A percentile compares a stretch with the other conserved stretches of the same genome.
Conservation (phyloP, 2,113 vertebrate genomes). For the Callopanchax toddi region DNA sequence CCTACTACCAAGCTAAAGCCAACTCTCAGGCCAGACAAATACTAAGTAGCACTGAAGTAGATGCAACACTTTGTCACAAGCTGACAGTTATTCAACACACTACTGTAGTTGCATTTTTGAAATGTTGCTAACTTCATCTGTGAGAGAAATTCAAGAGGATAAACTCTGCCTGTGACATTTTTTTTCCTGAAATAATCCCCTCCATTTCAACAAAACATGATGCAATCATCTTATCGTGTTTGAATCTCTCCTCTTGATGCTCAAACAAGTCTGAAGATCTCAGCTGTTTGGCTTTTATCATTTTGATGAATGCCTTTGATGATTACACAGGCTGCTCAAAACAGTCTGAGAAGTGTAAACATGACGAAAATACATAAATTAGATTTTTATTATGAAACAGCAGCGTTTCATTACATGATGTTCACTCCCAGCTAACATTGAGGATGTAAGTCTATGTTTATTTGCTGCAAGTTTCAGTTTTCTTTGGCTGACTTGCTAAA, state of each 20-base stretch:
- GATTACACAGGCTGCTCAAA: conserved; percentile 28
- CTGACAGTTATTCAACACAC: conserved; percentile 7
- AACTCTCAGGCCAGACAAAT: no score
- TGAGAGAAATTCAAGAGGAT: conserved; percentile 9
- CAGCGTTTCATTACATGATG: conserved; percentile 2
- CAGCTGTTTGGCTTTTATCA: conserved; percentile 44
- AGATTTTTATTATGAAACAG: conserved; percentile 11
- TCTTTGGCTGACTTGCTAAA: not conserved
- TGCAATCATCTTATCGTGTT: conserved; percentile 39
- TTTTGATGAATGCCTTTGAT: conserved; percentile 54
- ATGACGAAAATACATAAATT: conserved; percentile 52
- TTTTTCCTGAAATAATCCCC: conserved; percentile 38
- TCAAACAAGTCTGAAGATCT: conserved; percentile 53
- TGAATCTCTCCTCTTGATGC: conserved; percentile 34
- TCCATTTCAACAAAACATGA: conserved; percentile 31
- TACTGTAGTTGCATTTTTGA: conserved; percentile 8
- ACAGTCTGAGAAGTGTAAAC: conserved; percentile 34
- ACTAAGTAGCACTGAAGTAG: no score
- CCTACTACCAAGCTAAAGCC: no score
- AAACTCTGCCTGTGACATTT: conserved; percentile 28
- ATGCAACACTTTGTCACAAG: no score
- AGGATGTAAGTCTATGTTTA: not conserved
- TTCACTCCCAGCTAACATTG: not conserved
- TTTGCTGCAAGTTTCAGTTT: not conserved
- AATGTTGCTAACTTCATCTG: conserved; percentile 14